Conservation (phyloP, 2,797 vertebrate genomes). For the Sebastolobus altivelis region DNA sequence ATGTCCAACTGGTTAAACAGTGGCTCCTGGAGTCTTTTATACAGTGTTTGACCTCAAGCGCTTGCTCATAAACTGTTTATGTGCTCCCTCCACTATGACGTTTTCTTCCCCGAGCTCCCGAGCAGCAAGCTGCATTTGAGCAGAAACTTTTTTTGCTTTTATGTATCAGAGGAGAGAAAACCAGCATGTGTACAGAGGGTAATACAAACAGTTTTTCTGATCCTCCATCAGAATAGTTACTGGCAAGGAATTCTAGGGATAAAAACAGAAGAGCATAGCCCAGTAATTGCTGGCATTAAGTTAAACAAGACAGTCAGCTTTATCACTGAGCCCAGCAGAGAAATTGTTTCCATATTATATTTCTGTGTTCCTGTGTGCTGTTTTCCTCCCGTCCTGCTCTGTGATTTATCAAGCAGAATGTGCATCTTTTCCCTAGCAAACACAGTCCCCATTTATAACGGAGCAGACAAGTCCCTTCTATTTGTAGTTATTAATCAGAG, state of each 20-base stretch:
- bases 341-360: constrained; percentile 81
- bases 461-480: constrained; percentile 79
- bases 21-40: constrained; percentile 54
- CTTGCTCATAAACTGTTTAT: constrained; percentile 68
- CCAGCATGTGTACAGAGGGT: constrained; percentile 15
- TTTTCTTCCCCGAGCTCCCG: constrained; percentile 27
- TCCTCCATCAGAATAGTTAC: constrained; percentile 63
- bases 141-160: constrained; percentile 33
- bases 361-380: constrained; percentile 68
- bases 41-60: constrained; percentile 62
- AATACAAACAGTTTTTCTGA: constrained; percentile 48
- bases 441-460: constrained; percentile 80
- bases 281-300: constrained; percentile 80
- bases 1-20: constrained; percentile 56
- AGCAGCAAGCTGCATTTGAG: constrained; percentile 32
- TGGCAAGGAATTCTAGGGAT: constrained; percentile 43
- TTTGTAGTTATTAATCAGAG: constrained; percentile 88
- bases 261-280: constrained; percentile 36
- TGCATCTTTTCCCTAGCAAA: constrained; percentile 79
- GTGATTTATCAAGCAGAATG: constrained; percentile 83
- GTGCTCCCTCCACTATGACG: constrained; percentile 45
- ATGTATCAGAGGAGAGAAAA: constrained; percentile 32
- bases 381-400: constrained; percentile 60
- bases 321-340: constrained; percentile 73
- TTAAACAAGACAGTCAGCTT: constrained; percentile 80